Evolutionary conservation across 2,113 vertebrate genomes (phyloP).

Genomic region (Apodemus sylvaticus): DNA sequence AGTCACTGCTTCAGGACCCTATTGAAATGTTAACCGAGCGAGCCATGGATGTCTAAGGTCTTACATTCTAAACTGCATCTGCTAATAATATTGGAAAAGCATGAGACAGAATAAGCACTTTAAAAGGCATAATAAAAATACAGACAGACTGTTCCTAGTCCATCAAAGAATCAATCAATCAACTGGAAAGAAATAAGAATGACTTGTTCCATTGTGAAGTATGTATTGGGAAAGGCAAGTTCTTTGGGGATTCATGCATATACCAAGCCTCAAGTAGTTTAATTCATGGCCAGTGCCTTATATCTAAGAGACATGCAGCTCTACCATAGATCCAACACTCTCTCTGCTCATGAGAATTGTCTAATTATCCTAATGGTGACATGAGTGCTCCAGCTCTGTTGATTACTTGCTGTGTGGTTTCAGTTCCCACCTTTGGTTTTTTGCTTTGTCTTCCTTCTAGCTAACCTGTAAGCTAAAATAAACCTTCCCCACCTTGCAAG

Average conservation of each 20-base stretch:
- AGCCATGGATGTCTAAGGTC: neutral
- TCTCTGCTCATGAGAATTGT: neutral
- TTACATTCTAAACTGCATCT: slow-evolving; percentile 9
- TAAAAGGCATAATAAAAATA: neutral
- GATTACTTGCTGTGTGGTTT: neutral
- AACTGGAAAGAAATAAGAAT: slow-evolving; percentile 22
- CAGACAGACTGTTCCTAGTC: neutral
- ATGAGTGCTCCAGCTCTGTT: neutral
- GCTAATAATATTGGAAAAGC: neutral
- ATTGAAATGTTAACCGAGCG: neutral
- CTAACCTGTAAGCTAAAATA: neutral
- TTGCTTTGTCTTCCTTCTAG: too few species aligned
- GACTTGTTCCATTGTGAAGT: neutral
- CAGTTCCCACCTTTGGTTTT: neutral
- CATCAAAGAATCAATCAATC: neutral
- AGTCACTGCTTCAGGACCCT: neutral
- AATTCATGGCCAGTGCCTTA: neutral
- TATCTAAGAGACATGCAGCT: neutral
- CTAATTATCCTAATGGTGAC: neutral
- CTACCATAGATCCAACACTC: neutral
- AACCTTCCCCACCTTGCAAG: neutral
- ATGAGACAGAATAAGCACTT: neutral
- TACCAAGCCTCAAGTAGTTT: neutral
- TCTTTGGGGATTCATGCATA: neutral
- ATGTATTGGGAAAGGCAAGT: neutral